Evolutionary conservation across 1,140 invertebrate genomes (phyloP), one percentile per base, ranked within the genome.

Genomic region (Saccostrea echinata): DNA sequence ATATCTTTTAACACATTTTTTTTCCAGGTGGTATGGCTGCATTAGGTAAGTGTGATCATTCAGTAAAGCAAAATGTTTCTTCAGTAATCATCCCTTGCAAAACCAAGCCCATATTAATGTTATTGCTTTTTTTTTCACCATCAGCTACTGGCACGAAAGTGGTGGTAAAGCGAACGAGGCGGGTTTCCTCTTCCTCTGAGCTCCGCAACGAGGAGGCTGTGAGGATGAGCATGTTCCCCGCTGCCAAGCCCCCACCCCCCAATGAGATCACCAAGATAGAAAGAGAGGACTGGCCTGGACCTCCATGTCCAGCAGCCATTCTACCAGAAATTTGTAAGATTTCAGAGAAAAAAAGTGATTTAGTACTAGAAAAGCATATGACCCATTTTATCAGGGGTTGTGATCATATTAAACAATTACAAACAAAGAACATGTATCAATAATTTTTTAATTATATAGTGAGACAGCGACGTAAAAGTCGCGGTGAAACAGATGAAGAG

Each of bases 171-270:
- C 91, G 93, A 83, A 91, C 92, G 9, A 89, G 92, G 6, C 84
- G 92, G 30, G 92, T 91, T 30, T 91, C 97, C 55, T 97, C 96
- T 85, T 97, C 98, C 92, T 80, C 98, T 98, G 82, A 97, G 97
- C 93, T 99, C 96, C 99, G 99, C 95, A 99, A 99, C 95, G 98
- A 99, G 94, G 99, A 99, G 95, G 98, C 99, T 6, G 99, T 99
- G 92, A 98, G 98, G 95, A 95, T 99, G 92, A 98, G 98, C 8
- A 98, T 99, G 95, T 99, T 97, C 96, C 99, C 99, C 11, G 98
- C 96, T 83, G 99, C 98, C n/a, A 98, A 98, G 95, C 98, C 97
- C 92, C 98, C 98, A 43, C 96, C 96, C 89, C 98, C 98, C 0
- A 97, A 97, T 81, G 97, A 98, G 91, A 96, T 97, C 92, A 91